phyloP scores from a whole-genome alignment of 2,113 vertebrate genomes.

The Zosterops borbonicus region DNA sequence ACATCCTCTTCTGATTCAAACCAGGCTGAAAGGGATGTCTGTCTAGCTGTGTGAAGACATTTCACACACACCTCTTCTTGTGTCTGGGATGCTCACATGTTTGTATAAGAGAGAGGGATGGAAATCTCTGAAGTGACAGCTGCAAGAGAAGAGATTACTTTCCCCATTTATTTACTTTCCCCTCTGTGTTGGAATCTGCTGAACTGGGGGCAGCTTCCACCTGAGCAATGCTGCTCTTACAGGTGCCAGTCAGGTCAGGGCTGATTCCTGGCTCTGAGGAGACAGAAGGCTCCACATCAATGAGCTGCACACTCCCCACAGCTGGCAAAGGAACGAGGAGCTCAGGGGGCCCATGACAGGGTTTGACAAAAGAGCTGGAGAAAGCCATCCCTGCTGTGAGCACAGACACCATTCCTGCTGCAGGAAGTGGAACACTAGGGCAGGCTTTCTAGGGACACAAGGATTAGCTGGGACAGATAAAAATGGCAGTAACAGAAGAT shows the following conservation, averaged over 20 bases:
- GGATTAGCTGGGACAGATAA: background rate
- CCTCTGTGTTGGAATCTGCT: background rate
- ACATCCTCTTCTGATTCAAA: background rate
- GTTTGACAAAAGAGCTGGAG: background rate
- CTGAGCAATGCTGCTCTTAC: background rate
- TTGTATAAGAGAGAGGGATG: background rate
- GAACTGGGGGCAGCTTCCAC: background rate
- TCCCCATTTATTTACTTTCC: no score
- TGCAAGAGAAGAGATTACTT: background rate
- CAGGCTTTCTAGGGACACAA: background rate
- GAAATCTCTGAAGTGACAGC: background rate
- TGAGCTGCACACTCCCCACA: background rate
- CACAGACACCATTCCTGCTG: background rate
- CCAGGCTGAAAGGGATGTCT: background rate
- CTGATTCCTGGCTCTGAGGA: background rate
- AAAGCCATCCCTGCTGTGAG: background rate
- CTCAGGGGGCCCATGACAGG: background rate
- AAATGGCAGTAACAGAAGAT: background rate
- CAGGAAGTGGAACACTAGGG: constrained; percentile 6
- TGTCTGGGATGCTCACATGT: background rate
- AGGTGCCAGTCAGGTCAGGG: background rate
- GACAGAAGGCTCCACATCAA: background rate
- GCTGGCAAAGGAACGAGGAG: background rate
- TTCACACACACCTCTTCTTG: background rate
- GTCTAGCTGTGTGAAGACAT: background rate